phyloP scores from a whole-genome alignment of 1,140 invertebrate species.

The Aphaenogaster rudis region DNA sequence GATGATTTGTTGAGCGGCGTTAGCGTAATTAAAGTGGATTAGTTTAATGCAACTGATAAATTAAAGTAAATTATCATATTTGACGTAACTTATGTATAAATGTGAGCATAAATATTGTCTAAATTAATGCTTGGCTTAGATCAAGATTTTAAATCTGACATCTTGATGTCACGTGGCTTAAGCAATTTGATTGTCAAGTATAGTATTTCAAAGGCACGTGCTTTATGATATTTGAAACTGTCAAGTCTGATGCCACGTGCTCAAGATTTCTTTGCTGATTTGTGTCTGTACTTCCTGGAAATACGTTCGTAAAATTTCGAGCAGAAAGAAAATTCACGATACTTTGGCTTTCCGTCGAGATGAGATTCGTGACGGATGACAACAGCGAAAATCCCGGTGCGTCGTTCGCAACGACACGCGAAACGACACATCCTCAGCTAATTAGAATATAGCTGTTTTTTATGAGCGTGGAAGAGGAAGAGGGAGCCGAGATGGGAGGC shows the following conservation, averaged over 20 bases:
- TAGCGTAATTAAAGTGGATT: not conserved
- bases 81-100: not conserved
- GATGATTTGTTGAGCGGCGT: not conserved
- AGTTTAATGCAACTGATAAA: not conserved
- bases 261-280: not conserved
- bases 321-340: not conserved
- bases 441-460: slow-evolving; percentile 88
- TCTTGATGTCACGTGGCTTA: not conserved
- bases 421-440: slow-evolving; percentile 81
- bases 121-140: not conserved
- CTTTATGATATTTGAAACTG: not conserved
- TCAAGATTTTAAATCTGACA: not conserved
- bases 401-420: slow-evolving; percentile 53
- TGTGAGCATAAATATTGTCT: not conserved
- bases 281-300: not conserved
- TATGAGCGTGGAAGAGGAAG: slow-evolving; percentile 87
- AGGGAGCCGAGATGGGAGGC: slow-evolving; percentile 80
- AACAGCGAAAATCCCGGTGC: not conserved
- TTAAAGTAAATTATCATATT: not conserved
- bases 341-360: not conserved
- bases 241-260: slow-evolving; percentile 21
- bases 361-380: not conserved
- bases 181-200: not conserved
- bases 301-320: not conserved
- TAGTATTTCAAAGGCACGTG: not conserved